Conservation (phyloP, 2,888 invertebrate species). For the Hoplodrina blanda region DNA sequence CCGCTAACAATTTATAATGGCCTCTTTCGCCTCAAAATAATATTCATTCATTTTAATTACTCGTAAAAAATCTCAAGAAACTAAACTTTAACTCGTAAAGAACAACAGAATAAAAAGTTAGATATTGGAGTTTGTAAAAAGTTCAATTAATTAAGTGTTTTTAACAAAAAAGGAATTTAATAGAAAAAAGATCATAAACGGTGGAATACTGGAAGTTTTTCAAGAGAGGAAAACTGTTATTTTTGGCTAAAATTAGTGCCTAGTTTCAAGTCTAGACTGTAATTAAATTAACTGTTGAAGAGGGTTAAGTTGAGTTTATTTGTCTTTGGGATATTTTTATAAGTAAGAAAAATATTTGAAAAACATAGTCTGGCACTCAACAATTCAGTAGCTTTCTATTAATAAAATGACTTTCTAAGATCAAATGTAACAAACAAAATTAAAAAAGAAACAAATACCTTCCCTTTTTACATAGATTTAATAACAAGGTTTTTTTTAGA, state of each 20-base stretch:
- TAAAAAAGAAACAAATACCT: too few species aligned
- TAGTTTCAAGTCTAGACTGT: constrained; percentile 14
- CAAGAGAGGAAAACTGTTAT: constrained; percentile 9
- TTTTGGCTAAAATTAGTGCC: constrained; percentile 26
- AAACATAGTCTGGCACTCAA: too few species aligned
- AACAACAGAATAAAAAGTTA: constrained; percentile 59
- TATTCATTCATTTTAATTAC: constrained; percentile 66
- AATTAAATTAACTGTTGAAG: constrained; percentile 14
- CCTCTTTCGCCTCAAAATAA: constrained; percentile 49
- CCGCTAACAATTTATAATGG: constrained; percentile 44
- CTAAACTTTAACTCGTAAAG: constrained; percentile 62
- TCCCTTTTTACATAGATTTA: too few species aligned
- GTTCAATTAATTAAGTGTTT: constrained; percentile 62
- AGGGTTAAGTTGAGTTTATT: constrained; percentile 13
- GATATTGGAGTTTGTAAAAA: constrained; percentile 55
- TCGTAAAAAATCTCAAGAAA: constrained; percentile 61
- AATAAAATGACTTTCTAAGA: too few species aligned
- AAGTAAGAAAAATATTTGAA: constrained; percentile 5
- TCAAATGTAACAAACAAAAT: too few species aligned
- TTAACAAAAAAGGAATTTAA: constrained; percentile 49
- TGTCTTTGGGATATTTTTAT: neutral
- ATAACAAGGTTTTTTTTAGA: too few species aligned
- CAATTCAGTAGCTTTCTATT: too few species aligned
- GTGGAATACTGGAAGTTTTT: constrained; percentile 22
- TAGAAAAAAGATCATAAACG: constrained; percentile 35